Base-by-base conservation (phyloP, 2,113 vertebrate species). In the Labeo rohita region DNA sequence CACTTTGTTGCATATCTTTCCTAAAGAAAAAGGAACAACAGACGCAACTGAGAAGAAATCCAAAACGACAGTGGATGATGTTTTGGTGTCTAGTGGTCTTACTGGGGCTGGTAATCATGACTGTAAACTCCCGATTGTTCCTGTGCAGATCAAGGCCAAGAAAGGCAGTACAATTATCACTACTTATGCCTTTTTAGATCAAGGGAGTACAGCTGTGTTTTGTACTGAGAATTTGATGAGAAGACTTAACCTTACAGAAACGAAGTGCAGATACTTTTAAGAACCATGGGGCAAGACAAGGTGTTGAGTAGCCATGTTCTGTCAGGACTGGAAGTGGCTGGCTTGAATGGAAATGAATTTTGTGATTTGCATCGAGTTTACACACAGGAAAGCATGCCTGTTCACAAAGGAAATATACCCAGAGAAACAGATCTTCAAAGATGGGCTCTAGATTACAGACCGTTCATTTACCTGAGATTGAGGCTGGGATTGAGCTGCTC, bases 51-150 rank as follows among this genome's bases (percentile, higher is more conserved):
- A 68, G 12, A 68, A 34, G 5, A 34, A 23, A 34, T 28, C 11
- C 23, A 68, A 34, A 6, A 68, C 8, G 10, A 9, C 65, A 28
- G 65, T 28, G 5, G 65, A 68, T 68, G 23, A 34, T 68, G 23
- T 28, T 36, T 13, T 11, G n/a, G 12, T 66, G 36, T 52, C 85
- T 4, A 74, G 79, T 89, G 79, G 88, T 21, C 73, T 74, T 83
- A 87, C 74, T 68, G 86, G 88, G 86, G 83, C 88, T 28, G 83
- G 86, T 81, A 77, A 59, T 13, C 47, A 85, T 23, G 39, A 85
- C 15, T 81, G 77, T 28, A 81, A 74, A n/a, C 77, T 87, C 4
- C 5, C 83, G 4, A 83, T 85, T 2, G 11, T 85, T 11, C 79
- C 83, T 23, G 83, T 87, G 1, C 49, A 87, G 21, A 74, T 85